A percentile compares a stretch with the other conserved stretches of the same genome.
Conservation (phyloP, 92 coral and sea anemone genomes). For the Isaurus tuberculatus region DNA sequence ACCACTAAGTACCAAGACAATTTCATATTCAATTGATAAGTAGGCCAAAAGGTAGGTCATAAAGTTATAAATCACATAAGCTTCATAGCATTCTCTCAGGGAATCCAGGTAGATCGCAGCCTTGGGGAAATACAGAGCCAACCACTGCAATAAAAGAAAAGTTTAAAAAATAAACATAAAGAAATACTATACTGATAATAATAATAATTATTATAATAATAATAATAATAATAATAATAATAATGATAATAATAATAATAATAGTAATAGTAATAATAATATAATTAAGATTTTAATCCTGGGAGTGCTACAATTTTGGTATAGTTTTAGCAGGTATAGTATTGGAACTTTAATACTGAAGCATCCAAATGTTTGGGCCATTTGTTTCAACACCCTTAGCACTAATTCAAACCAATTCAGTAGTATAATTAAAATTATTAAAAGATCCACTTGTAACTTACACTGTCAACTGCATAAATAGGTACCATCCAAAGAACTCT, state of each 20-base stretch:
- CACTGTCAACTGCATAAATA: constrained; percentile 87
- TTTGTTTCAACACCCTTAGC: background rate
- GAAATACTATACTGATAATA: too few species aligned
- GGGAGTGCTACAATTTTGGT: too few species aligned
- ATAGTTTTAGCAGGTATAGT: too few species aligned
- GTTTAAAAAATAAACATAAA: background rate
- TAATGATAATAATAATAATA: too few species aligned
- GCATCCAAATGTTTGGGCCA: too few species aligned
- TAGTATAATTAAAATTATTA: background rate
- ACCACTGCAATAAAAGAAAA: constrained; percentile 71
- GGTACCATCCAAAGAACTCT: constrained; percentile 98
- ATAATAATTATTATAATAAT: too few species aligned
- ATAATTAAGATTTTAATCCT: too few species aligned
- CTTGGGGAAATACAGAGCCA: constrained; percentile 91
- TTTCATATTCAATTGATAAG: constrained; percentile 72
- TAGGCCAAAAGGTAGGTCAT: constrained; percentile 83
- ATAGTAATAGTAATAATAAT: too few species aligned
- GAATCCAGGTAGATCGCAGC: constrained; percentile 92
- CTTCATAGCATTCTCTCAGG: constrained; percentile 92
- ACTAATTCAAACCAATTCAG: background rate
- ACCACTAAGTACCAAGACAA: constrained; percentile 63
- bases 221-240: too few species aligned
- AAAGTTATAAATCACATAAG: constrained; percentile 87
- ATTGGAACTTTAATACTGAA: too few species aligned
- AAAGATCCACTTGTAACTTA: constrained; percentile 56